These are phyloP conservation scores for Cantharis rustica DNA, from an alignment of 2,888 invertebrate species.

Conservation along the genomic window DNA sequence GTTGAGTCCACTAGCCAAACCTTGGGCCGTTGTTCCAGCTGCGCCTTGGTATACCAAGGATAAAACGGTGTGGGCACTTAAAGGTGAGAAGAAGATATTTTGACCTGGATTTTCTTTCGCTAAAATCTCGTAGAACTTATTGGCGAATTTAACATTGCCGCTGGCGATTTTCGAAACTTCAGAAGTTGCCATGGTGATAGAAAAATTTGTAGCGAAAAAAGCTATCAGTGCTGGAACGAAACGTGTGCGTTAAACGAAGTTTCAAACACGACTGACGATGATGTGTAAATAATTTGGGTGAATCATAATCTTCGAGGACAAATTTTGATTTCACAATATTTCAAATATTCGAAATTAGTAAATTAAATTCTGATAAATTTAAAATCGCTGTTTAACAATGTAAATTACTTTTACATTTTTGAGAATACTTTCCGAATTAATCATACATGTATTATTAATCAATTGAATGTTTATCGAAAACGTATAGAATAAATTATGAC, in stretches of 20 bases:
- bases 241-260: not conserved
- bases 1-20: constrained; percentile 42
- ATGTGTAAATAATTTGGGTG: not conserved
- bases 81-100: constrained; percentile 55
- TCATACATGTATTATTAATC: not conserved
- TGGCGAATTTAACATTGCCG: constrained; percentile 47
- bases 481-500: not conserved
- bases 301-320: not conserved
- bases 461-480: not conserved
- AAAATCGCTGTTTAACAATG: not conserved
- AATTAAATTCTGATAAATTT: not conserved
- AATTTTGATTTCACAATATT: not conserved
- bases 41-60: constrained; percentile 53
- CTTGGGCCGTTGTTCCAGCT: constrained; percentile 46
- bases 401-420: not conserved
- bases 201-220: constrained; percentile 20
- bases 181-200: constrained; percentile 5
- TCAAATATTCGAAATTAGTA: not conserved
- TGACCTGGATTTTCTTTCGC: constrained; percentile 34
- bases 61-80: constrained; percentile 53
- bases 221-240: constrained; percentile 31
- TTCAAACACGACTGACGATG: not conserved
- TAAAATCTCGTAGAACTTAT: constrained; percentile 44
- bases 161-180: constrained; percentile 37
- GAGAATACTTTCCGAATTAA: not conserved